Evolutionary conservation across 2,797 vertebrate species (phyloP).

Genomic region (Melopsittacus undulatus): DNA sequence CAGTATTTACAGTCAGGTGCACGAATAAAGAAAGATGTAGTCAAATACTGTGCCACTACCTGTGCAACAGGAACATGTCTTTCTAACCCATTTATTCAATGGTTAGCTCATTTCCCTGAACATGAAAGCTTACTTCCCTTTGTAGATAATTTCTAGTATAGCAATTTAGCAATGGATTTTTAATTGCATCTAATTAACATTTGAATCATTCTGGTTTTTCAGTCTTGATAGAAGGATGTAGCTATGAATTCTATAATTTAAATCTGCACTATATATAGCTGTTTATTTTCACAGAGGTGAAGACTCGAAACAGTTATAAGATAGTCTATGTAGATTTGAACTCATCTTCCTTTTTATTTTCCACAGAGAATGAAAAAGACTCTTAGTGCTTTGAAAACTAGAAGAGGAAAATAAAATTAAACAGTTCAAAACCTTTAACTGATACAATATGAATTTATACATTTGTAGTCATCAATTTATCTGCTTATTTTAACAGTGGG

Average conservation of each 20-base stretch:
- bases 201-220: not conserved
- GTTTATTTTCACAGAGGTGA: not conserved
- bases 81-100: not conserved
- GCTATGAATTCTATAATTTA: not conserved
- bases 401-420: not conserved
- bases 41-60: not conserved
- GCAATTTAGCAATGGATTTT: not conserved
- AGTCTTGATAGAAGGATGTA: not conserved
- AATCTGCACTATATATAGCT: not conserved
- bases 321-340: not conserved
- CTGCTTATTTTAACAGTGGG: not conserved
- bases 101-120: not conserved
- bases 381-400: not conserved
- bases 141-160: not conserved
- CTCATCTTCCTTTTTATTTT: not conserved
- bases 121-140: not conserved
- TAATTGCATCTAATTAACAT: not conserved
- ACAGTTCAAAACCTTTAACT: not conserved
- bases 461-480: not conserved
- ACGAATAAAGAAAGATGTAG: not conserved
- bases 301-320: not conserved
- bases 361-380: not conserved
- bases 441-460: not conserved
- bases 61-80: not conserved
- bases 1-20: not conserved